Evolutionary conservation across 2,113 vertebrate genomes (phyloP), one percentile per base, ranked within the genome.

Genomic region (Trochalopteron elliotii): DNA sequence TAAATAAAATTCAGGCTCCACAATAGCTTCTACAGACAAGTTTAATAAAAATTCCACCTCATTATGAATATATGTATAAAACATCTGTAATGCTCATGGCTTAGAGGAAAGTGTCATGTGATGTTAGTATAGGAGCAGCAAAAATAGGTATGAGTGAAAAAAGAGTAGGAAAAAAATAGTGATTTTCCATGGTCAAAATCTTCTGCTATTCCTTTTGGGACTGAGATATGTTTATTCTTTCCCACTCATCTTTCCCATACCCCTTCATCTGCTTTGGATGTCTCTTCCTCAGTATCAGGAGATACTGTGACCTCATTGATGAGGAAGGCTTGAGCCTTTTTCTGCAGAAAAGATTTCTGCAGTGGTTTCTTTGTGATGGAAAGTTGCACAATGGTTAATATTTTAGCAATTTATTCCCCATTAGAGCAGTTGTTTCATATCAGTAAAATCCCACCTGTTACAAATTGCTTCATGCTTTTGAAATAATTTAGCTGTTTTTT

Each of bases 41-140:
- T 95, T 97, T 89, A 95, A 95, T 89, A 96, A 96, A 90, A 96
- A 96, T 82, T 92, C 72, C 55, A 90, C 80, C 77, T 96, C 80
- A 8, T 95, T 97, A 93, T 89, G 94, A 92, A 87, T 91, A 49
- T 87, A 86, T 87, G 65, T 76, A 71, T 89, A 89, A 97, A 96
- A 86, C 86, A 94, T 71, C 90, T 87, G 80, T 87, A 94, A 68
- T 44, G 93, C 85, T 94, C 0, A 0, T 90, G 63, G 78, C 55
- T 93, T 83, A 44, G 60, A 78, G 64, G 42, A 15, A 86, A 81
- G 42, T 63, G 56, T 83, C 37, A 27, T 31, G 27, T 39, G 71
- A 55, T 81, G 21, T 64, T 90, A 86, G 37, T 33, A 64, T 1
- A 55, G 68, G 30, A 89, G 44, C 55, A 63, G 75, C 33, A 83